phyloP scores from a whole-genome alignment of 2,113 vertebrate genomes.

The Balaeniceps rex region DNA sequence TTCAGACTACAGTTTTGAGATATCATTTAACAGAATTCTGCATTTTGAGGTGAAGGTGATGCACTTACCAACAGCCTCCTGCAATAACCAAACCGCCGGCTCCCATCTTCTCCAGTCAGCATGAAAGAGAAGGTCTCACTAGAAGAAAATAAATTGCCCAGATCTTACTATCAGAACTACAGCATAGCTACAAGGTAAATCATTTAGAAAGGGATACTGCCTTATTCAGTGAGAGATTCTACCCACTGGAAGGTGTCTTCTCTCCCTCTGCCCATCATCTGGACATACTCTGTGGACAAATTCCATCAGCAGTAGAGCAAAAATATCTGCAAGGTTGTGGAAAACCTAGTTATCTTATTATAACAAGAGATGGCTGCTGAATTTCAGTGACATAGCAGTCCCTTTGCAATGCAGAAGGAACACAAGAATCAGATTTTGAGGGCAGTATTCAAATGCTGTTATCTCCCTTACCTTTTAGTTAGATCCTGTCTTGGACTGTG shows the following conservation, averaged over 20 bases:
- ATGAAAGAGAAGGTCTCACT: conserved; percentile 99
- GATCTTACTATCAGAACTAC: neutral
- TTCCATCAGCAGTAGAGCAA: neutral
- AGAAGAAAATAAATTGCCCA: conserved; percentile 33
- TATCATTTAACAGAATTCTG: neutral
- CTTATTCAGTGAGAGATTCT: neutral
- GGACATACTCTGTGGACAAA: neutral
- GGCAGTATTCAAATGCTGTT: neutral
- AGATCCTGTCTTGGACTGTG: neutral
- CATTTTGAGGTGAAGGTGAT: neutral
- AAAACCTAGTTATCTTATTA: neutral
- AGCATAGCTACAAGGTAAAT: neutral
- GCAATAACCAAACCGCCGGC: conserved; percentile 96
- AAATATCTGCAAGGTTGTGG: neutral
- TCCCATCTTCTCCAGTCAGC: conserved; percentile 97
- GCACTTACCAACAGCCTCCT: conserved; percentile 93
- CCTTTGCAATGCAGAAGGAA: neutral
- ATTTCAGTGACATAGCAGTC: neutral
- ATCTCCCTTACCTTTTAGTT: neutral
- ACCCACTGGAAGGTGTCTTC: neutral
- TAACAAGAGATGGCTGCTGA: neutral
- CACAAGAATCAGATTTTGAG: neutral
- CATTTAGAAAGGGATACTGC: neutral
- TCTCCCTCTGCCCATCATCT: neutral
- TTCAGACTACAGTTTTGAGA: neutral